Conservation (phyloP, 2,113 vertebrate species). For the Casuarius casuarius region DNA sequence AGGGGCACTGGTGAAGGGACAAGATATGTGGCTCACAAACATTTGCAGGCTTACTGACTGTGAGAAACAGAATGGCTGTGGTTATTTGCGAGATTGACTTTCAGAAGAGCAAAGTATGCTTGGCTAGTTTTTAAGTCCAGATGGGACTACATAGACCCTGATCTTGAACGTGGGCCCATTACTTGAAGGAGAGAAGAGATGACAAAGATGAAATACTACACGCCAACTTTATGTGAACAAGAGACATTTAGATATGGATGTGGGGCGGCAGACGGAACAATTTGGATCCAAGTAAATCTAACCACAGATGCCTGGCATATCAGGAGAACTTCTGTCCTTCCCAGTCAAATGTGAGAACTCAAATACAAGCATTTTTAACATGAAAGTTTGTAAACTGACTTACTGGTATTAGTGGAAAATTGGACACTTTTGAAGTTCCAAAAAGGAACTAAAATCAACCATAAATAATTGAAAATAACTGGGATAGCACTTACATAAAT, state of each 20-base stretch:
- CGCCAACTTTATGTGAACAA: background rate
- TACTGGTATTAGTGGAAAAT: background rate
- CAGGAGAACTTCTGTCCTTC: background rate
- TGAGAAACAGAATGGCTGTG: background rate
- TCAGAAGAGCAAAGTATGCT: conserved; percentile 1
- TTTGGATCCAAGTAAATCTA: background rate
- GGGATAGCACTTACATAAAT: background rate
- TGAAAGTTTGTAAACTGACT: background rate
- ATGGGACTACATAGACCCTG: conserved; percentile 1
- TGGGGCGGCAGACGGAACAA: background rate
- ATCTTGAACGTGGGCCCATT: background rate
- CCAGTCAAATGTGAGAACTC: background rate
- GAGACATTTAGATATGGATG: background rate
- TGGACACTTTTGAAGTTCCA: background rate
- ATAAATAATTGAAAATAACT: background rate
- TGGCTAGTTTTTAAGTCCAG: conserved; percentile 20
- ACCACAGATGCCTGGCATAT: background rate
- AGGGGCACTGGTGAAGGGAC: background rate
- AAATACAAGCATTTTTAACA: background rate
- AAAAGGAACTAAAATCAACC: background rate
- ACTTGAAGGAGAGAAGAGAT: conserved; percentile 4
- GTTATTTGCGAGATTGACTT: background rate
- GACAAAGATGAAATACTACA: background rate
- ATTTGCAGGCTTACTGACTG: background rate
- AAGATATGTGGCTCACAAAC: background rate